These are phyloP conservation scores for Luidia sarsii DNA, from an alignment of 53 echinoderm and acorn worm species.

Conservation along the genomic window DNA sequence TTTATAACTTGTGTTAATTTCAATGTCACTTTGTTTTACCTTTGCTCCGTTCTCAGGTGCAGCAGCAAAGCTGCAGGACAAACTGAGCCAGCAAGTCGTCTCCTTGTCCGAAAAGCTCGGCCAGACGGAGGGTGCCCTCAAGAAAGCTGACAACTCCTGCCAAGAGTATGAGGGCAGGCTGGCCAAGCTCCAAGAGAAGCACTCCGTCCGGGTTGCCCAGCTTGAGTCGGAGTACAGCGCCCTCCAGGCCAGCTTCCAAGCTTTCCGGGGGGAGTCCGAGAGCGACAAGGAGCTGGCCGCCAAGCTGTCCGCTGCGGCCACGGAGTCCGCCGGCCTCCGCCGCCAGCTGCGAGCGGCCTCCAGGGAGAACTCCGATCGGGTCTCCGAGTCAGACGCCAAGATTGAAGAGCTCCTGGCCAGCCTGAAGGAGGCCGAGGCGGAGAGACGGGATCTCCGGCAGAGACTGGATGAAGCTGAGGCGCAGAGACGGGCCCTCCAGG, in stretches of 20 bases:
- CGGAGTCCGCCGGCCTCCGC: constrained; percentile 1
- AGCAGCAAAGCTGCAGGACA: neutral
- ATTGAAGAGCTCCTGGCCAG: constrained; percentile 8
- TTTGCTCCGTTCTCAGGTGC: neutral
- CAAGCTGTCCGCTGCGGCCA: too few species aligned
- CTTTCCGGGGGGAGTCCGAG: neutral
- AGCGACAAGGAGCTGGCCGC: neutral
- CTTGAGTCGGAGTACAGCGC: constrained; percentile 20
- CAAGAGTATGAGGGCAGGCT: constrained; percentile 14
- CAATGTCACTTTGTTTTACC: neutral
- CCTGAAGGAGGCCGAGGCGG: constrained; percentile 3
- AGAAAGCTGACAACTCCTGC: neutral
- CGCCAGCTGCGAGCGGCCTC: neutral
- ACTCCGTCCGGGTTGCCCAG: neutral
- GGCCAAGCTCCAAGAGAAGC: constrained; percentile 1
- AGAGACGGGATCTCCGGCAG: neutral
- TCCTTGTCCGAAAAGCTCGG: constrained; percentile 3
- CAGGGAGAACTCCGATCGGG: neutral
- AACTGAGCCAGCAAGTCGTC: neutral
- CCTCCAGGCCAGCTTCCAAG: neutral
- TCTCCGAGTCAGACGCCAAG: neutral
- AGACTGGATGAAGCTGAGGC: neutral
- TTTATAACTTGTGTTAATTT: neutral
- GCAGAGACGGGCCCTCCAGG: neutral
- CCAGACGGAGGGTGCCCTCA: constrained; percentile 1